Percentiles rank a stretch among this genome's conserved stretches.
phyloP scores from a whole-genome alignment of 2,113 vertebrate species.

The Lanius collurio region DNA sequence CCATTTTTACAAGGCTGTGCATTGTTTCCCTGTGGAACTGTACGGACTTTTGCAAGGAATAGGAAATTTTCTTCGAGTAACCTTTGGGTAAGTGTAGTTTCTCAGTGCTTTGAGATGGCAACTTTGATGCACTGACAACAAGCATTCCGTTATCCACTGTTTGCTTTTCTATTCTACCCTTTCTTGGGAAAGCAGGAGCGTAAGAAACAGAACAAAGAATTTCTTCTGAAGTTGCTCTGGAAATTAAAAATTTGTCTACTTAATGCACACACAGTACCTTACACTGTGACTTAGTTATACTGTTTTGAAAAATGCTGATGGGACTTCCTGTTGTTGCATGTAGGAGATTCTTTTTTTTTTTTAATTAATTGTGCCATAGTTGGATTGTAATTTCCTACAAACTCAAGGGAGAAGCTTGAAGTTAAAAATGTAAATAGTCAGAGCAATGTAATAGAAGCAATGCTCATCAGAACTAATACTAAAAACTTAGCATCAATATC shows the following conservation, averaged over 20 bases:
- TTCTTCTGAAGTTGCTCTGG: background rate
- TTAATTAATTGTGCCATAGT: background rate
- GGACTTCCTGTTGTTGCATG: background rate
- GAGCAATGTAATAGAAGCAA: background rate
- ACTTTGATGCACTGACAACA: fast-evolving
- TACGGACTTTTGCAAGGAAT: background rate
- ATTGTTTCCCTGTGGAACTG: background rate
- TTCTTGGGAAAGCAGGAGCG: background rate
- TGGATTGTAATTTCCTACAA: background rate
- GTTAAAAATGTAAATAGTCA: background rate
- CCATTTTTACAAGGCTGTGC: background rate
- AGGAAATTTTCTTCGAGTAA: background rate
- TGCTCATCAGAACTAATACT: background rate
- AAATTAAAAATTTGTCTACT: background rate
- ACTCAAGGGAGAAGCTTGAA: background rate
- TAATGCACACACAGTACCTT: background rate
- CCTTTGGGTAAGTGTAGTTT: background rate
- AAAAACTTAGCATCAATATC: background rate
- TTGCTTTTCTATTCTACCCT: background rate
- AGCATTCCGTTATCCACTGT: background rate
- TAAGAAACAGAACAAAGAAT: background rate
- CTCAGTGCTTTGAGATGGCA: background rate
- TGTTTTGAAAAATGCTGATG: background rate
- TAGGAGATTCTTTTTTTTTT: background rate
- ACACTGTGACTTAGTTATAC: background rate